These are phyloP conservation scores for Pyrgus malvae DNA, from an alignment of 2,888 invertebrate species.

Conservation along the genomic window DNA sequence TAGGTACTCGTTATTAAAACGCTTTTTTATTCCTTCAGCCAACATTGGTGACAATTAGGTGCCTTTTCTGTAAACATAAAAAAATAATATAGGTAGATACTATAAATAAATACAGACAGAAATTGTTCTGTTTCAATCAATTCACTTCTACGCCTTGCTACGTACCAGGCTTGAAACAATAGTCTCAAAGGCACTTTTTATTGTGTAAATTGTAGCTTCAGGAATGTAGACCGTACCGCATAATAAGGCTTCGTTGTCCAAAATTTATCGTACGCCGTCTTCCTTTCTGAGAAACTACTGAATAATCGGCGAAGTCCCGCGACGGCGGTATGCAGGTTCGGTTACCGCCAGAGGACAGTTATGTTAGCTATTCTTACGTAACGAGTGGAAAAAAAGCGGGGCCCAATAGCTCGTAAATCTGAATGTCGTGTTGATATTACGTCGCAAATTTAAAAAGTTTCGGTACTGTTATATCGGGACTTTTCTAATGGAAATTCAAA, in stretches of 20 bases:
- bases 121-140: no score
- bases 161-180: slow-evolving; percentile 51
- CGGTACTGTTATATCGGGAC: slow-evolving; percentile 8
- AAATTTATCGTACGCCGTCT: slow-evolving; percentile 68
- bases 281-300: slow-evolving; percentile 71
- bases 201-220: slow-evolving; percentile 55
- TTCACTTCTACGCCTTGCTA: slow-evolving; percentile 34
- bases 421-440: slow-evolving; percentile 19
- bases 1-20: no score
- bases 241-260: slow-evolving; percentile 60
- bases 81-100: no score
- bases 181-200: slow-evolving; percentile 64
- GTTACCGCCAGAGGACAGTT: slow-evolving; percentile 67
- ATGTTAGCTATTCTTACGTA: slow-evolving; percentile 76
- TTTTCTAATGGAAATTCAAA: not conserved
- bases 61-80: no score
- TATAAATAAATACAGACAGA: no score
- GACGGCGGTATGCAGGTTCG: slow-evolving; percentile 60
- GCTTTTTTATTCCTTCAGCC: no score
- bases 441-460: slow-evolving; percentile 2
- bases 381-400: slow-evolving; percentile 44
- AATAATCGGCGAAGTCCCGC: slow-evolving; percentile 59
- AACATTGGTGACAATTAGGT: no score
- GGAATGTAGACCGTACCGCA: slow-evolving; percentile 78
- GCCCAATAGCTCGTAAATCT: slow-evolving; percentile 15